Evolutionary conservation across 1,140 invertebrate genomes (phyloP).

Genomic region (Hypsibius dujardini): DNA sequence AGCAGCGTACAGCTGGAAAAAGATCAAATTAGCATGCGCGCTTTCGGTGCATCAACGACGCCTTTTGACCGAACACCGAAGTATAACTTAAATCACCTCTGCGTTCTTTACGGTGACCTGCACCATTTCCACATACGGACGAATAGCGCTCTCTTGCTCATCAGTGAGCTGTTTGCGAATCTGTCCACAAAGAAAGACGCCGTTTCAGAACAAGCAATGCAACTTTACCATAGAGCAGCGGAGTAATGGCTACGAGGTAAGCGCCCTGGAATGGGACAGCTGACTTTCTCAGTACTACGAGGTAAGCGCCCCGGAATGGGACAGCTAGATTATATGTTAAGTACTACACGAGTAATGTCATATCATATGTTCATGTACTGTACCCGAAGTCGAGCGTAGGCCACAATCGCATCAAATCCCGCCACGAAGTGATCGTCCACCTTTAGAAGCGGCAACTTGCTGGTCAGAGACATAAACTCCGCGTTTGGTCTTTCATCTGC

Average conservation of each 20-base stretch:
- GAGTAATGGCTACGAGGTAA: too few species aligned
- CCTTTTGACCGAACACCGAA: not conserved
- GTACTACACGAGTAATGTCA: too few species aligned
- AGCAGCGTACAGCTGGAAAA: conserved; percentile 54
- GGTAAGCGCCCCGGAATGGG: too few species aligned
- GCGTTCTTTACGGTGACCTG: conserved; percentile 27
- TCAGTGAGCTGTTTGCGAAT: conserved; percentile 2
- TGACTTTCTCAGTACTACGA: too few species aligned
- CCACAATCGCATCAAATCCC: not conserved
- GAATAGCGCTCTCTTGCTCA: not conserved
- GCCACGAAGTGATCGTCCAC: conserved; percentile 8
- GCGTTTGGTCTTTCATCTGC: conserved; percentile 1
- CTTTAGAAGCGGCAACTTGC: conserved; percentile 6
- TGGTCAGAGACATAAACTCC: not conserved
- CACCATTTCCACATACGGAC: conserved; percentile 22
- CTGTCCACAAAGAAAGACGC: not conserved
- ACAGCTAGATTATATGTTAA: too few species aligned
- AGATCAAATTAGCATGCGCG: too few species aligned
- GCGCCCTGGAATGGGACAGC: too few species aligned
- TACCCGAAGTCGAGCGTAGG: conserved; percentile 16
- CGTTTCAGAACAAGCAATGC: not conserved
- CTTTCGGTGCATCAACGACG: not conserved
- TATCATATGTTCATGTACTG: too few species aligned
- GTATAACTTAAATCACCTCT: conserved; percentile 24
- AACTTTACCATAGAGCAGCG: too few species aligned